phyloP scores from a whole-genome alignment of 2,797 vertebrate genomes.

The Enteromius trimaculatus region DNA sequence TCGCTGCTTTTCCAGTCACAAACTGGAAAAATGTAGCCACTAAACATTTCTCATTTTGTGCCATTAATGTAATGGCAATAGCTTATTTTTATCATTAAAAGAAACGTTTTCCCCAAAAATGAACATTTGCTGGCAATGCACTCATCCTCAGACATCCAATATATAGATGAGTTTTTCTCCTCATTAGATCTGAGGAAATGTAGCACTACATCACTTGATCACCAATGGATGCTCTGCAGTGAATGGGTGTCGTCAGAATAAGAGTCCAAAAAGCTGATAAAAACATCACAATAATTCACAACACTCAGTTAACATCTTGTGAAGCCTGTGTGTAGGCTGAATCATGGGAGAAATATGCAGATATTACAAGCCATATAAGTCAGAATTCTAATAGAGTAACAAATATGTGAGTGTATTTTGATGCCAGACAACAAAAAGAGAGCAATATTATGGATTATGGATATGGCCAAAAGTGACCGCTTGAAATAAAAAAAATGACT shows the following conservation, averaged over 20 bases:
- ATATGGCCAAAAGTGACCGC: too few relatives aligned
- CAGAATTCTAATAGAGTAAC: background rate
- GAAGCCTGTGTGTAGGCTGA: background rate
- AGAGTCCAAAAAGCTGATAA: background rate
- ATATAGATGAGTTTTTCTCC: background rate
- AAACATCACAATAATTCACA: background rate
- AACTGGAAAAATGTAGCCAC: constrained; percentile 81
- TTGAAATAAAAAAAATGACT: too few relatives aligned
- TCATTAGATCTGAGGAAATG: background rate
- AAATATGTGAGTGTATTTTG: background rate
- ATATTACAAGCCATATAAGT: background rate
- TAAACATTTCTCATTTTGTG: constrained; percentile 74
- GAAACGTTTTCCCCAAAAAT: background rate
- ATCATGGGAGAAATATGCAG: background rate
- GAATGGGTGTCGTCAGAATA: background rate
- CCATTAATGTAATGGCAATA: constrained; percentile 91
- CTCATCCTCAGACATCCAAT: background rate
- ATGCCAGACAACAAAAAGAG: background rate
- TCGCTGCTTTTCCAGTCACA: constrained; percentile 98
- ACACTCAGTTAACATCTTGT: background rate
- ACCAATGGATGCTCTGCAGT: background rate
- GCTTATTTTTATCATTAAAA: constrained; percentile 85
- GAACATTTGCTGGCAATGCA: background rate
- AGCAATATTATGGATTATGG: too few relatives aligned
- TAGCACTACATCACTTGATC: background rate